Conservation (phyloP, 2,113 vertebrate species). For the Apus apus region DNA sequence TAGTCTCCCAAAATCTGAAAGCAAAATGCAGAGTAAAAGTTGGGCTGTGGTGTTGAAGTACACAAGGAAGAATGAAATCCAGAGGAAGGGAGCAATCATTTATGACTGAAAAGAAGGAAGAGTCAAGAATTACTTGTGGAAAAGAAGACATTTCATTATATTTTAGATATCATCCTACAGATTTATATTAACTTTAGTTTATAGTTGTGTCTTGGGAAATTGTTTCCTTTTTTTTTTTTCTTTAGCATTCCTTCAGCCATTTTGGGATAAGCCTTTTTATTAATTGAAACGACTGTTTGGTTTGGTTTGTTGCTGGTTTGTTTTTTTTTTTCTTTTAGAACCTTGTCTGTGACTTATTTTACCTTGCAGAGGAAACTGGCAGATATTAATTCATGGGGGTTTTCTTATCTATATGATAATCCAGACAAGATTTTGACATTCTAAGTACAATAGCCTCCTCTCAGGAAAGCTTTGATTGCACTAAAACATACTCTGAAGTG, state of each 20-base stretch:
- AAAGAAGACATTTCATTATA: not conserved
- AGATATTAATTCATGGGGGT: not conserved
- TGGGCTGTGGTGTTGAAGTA: not conserved
- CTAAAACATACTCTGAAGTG: not conserved
- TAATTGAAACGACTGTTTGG: not conserved
- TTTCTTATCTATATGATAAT: constrained; percentile 21
- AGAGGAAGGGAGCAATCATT: not conserved
- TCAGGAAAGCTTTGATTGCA: not conserved
- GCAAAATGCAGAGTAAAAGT: not conserved
- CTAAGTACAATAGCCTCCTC: not conserved
- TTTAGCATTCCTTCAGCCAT: not conserved
- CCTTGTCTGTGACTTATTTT: not conserved
- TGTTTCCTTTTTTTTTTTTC: not conserved
- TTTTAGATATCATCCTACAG: not conserved
- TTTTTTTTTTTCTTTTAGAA: not conserved
- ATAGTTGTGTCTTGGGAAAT: not conserved
- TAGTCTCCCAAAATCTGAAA: not conserved
- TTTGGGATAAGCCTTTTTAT: not conserved
- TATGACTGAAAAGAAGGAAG: not conserved
- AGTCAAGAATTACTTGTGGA: not conserved
- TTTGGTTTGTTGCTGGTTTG: too few relatives aligned
- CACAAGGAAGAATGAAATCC: not conserved
- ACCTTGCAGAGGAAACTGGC: not conserved
- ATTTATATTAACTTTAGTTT: not conserved
- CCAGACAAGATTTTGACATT: not conserved